Evolutionary conservation across 2,888 invertebrate genomes (phyloP).

Genomic region (Coremacera marginata): DNA sequence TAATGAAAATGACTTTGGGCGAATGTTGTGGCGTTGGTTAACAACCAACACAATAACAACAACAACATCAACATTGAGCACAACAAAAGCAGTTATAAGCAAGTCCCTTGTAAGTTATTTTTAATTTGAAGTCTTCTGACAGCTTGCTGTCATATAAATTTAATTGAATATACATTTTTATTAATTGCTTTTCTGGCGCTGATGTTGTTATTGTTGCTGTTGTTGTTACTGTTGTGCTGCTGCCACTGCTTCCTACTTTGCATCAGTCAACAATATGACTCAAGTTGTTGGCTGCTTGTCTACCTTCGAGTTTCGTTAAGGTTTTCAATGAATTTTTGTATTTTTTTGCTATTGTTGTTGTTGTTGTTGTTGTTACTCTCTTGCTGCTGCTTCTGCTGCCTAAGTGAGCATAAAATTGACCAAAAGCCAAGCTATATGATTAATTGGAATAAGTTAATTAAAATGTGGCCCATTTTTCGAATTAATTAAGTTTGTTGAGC

Average conservation of each 20-base stretch:
- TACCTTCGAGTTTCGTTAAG: background rate
- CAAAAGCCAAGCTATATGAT: conserved; percentile 43
- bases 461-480: conserved; percentile 47
- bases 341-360: conserved; percentile 58
- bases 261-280: conserved; percentile 10
- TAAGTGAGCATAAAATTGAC: conserved; percentile 48
- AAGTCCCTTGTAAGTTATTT: conserved; percentile 57
- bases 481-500: conserved; percentile 1
- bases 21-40: background rate
- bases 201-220: background rate
- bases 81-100: background rate
- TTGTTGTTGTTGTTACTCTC: too few relatives aligned
- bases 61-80: background rate
- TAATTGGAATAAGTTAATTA: conserved; percentile 51
- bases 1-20: conserved; percentile 32
- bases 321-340: conserved; percentile 57
- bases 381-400: too few relatives aligned
- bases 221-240: background rate
- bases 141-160: conserved; percentile 67
- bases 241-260: background rate
- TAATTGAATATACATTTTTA: conserved; percentile 68
- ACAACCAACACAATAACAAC: conserved; percentile 4
- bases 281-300: conserved; percentile 5
- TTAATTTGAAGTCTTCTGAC: conserved; percentile 67
- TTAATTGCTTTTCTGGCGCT: conserved; percentile 59